phyloP scores from a whole-genome alignment of 2,888 invertebrate genomes.

The Orchestes rusci region DNA sequence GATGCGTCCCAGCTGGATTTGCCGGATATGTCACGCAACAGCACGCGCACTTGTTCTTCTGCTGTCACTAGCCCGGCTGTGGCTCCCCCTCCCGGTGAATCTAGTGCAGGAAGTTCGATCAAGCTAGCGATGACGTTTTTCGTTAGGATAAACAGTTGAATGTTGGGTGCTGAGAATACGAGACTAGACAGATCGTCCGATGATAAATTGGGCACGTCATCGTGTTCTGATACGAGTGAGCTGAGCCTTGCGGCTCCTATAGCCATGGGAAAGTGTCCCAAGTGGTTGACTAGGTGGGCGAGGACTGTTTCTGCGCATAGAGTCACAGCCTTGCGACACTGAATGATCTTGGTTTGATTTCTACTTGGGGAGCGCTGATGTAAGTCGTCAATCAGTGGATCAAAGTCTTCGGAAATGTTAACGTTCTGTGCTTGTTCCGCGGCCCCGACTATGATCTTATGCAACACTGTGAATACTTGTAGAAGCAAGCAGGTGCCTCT shows the following conservation, averaged over 20 bases:
- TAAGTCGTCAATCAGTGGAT: slow-evolving; percentile 66
- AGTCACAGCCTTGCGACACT: slow-evolving; percentile 51
- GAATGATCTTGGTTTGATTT: slow-evolving; percentile 31
- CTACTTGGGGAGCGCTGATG: slow-evolving; percentile 39
- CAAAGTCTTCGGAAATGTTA: slow-evolving; percentile 53
- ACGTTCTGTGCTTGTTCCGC: slow-evolving; percentile 40
- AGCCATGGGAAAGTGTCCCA: slow-evolving; percentile 93
- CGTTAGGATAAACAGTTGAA: slow-evolving; percentile 79
- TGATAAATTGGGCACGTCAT: slow-evolving; percentile 71
- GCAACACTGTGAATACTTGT: slow-evolving; percentile 66
- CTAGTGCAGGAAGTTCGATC: slow-evolving; percentile 79
- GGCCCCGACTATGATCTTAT: slow-evolving; percentile 47
- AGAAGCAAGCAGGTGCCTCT: slow-evolving; percentile 48
- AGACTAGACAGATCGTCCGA: slow-evolving; percentile 71
- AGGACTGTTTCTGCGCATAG: slow-evolving; percentile 54
- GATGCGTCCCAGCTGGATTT: slow-evolving; percentile 97
- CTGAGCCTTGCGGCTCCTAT: slow-evolving; percentile 82
- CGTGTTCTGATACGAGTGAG: slow-evolving; percentile 86
- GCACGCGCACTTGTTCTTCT: slow-evolving; percentile 69
- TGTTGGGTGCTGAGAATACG: slow-evolving; percentile 77
- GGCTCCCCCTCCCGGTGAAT: slow-evolving; percentile 70
- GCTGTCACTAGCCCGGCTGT: slow-evolving; percentile 73
- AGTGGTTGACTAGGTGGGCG: slow-evolving; percentile 82
- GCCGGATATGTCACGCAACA: slow-evolving; percentile 84
- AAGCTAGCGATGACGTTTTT: slow-evolving; percentile 78